A percentile compares a stretch with the other conserved stretches of the same genome.
Conservation (phyloP, 2,888 invertebrate species). For the Gerris lacustris region DNA sequence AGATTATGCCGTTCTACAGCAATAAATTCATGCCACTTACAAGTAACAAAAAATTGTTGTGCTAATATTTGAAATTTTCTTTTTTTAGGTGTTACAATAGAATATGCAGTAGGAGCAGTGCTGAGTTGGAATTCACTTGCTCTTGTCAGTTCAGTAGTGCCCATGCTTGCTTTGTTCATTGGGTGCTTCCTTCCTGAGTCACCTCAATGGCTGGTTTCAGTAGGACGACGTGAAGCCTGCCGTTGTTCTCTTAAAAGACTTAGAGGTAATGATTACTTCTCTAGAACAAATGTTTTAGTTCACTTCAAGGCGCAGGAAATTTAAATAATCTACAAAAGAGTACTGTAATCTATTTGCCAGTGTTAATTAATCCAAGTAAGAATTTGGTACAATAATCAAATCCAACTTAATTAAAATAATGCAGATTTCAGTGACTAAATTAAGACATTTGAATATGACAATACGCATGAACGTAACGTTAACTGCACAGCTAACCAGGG, state of each 20-base stretch:
- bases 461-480: too few relatives aligned
- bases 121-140: conserved; percentile 53
- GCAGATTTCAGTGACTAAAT: too few relatives aligned
- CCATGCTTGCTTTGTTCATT: conserved; percentile 46
- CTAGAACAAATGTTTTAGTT: too few relatives aligned
- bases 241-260: conserved; percentile 46
- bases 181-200: conserved; percentile 58
- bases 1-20: conserved; percentile 10
- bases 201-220: conserved; percentile 55
- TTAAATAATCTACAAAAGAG: too few relatives aligned
- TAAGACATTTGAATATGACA: too few relatives aligned
- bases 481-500: too few relatives aligned
- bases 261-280: conserved; percentile 32
- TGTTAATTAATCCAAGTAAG: too few relatives aligned
- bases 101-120: conserved; percentile 37
- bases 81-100: conserved; percentile 30
- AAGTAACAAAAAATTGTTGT: neutral
- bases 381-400: too few relatives aligned
- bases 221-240: conserved; percentile 48
- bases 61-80: neutral
- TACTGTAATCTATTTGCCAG: too few relatives aligned
- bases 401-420: too few relatives aligned
- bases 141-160: conserved; percentile 48
- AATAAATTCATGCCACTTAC: neutral
- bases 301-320: too few relatives aligned